Evolutionary conservation across 2,797 vertebrate genomes (phyloP), one percentile per base, ranked within the genome.

Genomic region (Acanthurus lineatus): DNA sequence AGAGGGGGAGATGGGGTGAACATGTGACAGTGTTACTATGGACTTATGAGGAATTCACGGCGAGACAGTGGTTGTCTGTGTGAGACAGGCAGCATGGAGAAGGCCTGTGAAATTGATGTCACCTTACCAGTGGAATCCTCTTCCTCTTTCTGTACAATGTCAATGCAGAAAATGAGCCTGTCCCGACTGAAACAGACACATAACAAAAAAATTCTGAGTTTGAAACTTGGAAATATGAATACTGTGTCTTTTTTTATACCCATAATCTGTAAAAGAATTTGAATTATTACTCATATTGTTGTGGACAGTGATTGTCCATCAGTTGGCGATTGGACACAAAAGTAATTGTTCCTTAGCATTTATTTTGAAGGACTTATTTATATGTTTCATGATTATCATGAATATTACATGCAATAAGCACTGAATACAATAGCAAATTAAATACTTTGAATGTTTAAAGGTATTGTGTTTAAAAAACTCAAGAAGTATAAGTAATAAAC

Each of bases 21-120:
- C 92, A 93, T 93, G 92, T 94, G 92, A 93, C 86, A 79, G 68
- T 88, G 78, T 59, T 69, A 85, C 86, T 76, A 76, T 76, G 85
- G 75, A 87, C 85, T 88, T 78, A 85, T 88, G 81, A 80, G 84
- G 89, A 86, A 85, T 86, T 86, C 81, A 69, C 47, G 61, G 76
- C 0, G 47, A 87, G 76, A 94, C 93, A 92, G 84, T 88, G 87
- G 76, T 52, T 68, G 66, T 79, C 83, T 93, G 91, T 93, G 82
- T 81, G 83, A 69, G 80, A 48, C 44, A 79, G 82, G 61, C 75
- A 87, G 89, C 83, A 65, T 86, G 86, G 83, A 91, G 79, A 91
- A 86, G 85, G 52, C 64, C 87, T 87, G 86, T 92, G 89, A 89
- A 87, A 91, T 87, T 58, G 60, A 93, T 93, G 83, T 82, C 0